Conservation (phyloP, 2,113 vertebrate species). For the Eptesicus fuscus region DNA sequence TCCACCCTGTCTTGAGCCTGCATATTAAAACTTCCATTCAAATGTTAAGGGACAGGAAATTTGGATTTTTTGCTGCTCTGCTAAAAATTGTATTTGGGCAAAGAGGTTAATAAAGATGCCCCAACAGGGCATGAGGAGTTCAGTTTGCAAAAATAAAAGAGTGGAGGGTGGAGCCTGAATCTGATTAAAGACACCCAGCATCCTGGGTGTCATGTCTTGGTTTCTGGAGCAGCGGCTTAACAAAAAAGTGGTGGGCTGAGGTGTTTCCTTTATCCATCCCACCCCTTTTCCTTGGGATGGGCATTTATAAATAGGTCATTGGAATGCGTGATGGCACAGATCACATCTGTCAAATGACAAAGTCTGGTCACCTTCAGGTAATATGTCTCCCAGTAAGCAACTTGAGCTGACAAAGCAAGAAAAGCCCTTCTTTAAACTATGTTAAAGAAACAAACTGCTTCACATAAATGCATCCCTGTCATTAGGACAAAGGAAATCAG, state of each 20-base stretch:
- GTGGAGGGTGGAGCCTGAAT: not conserved
- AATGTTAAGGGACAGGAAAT: not conserved
- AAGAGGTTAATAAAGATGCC: slow-evolving; percentile 1
- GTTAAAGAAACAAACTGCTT: slow-evolving; percentile 38
- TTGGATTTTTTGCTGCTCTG: not conserved
- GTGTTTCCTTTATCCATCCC: not conserved
- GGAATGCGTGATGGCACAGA: not conserved
- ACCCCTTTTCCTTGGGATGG: not conserved
- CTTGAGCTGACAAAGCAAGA: not conserved
- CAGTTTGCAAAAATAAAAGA: not conserved
- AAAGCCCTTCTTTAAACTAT: not conserved
- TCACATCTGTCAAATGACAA: not conserved
- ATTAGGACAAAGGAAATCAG: not conserved
- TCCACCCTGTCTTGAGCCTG: not conserved
- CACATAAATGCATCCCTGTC: not conserved
- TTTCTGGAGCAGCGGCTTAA: not conserved
- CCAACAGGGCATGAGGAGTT: not conserved
- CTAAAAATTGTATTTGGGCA: slow-evolving; percentile 6
- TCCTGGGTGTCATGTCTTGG: not conserved
- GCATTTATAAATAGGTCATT: not conserved
- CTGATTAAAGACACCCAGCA: not conserved
- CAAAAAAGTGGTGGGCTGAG: not conserved
- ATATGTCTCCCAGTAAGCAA: not conserved
- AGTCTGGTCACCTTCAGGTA: not conserved
- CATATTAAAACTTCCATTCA: not conserved